phyloP scores from a whole-genome alignment of 2,888 invertebrate species.

The Alitta virens region DNA sequence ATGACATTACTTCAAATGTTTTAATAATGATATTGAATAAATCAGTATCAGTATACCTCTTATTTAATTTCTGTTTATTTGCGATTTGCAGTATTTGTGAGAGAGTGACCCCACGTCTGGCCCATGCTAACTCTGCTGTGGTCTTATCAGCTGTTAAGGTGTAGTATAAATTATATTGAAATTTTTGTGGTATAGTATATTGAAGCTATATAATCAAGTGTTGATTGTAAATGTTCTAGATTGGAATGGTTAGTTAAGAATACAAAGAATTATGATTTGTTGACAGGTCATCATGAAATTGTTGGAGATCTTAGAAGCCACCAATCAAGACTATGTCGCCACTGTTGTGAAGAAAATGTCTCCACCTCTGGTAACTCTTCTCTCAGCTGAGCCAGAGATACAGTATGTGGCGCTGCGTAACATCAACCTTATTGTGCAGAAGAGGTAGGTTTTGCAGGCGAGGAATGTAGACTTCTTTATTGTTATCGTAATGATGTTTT shows the following conservation, averaged over 20 bases:
- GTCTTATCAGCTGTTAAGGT: conserved; percentile 97
- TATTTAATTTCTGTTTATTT: not conserved
- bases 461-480: no score
- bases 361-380: conserved; percentile 95
- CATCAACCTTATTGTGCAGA: conserved; percentile 98
- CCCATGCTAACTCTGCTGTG: conserved; percentile 98
- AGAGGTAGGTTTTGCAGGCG: no score
- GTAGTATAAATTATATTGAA: no score
- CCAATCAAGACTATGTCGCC: conserved; percentile 85
- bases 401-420: conserved; percentile 98
- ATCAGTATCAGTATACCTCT: no score
- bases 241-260: no score
- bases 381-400: conserved; percentile 98
- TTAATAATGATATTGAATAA: no score
- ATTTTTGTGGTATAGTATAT: no score
- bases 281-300: conserved; percentile 82
- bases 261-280: not conserved
- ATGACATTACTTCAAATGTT: not conserved
- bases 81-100: conserved; percentile 33
- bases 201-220: no score
- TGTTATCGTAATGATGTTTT: no score
- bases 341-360: conserved; percentile 94
- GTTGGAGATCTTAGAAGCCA: conserved; percentile 92
- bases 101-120: conserved; percentile 61
- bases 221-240: no score